These are phyloP conservation scores for Styela clava DNA, from an alignment of 23 tunicate genomes.

Conservation along the genomic window DNA sequence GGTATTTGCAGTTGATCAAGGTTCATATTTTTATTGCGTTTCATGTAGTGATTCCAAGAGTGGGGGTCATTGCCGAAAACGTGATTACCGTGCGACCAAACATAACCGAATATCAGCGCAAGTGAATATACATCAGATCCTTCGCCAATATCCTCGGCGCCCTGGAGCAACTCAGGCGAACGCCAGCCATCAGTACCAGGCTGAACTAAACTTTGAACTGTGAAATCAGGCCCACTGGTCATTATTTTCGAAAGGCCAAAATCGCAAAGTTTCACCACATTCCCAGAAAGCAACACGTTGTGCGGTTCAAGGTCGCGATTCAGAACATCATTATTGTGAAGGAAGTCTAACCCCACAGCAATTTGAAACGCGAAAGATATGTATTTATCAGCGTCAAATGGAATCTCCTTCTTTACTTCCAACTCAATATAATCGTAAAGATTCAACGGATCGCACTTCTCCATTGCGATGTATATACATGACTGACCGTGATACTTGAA, in stretches of 20 bases:
- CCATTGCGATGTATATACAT: neutral
- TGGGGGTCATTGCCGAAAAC: neutral
- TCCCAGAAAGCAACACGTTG: neutral
- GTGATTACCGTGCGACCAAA: neutral
- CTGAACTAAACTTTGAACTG: neutral
- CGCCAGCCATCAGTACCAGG: neutral
- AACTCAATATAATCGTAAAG: neutral
- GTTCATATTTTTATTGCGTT: neutral
- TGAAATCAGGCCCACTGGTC: neutral
- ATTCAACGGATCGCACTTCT: neutral
- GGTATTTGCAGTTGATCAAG: neutral
- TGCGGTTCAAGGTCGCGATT: neutral
- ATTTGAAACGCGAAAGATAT: neutral
- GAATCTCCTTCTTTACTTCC: neutral
- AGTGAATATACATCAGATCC: neutral
- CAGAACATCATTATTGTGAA: neutral
- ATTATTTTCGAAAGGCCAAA: neutral
- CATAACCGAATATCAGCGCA: neutral
- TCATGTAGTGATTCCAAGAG: neutral
- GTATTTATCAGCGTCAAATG: neutral
- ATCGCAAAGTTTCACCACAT: neutral
- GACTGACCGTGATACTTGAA: neutral
- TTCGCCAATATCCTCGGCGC: neutral
- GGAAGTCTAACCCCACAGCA: neutral
- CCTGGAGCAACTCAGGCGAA: neutral